A percentile compares a stretch with the other conserved stretches of the same genome.
Conservation (phyloP, 2,888 invertebrate species). For the Brenthis ino region DNA sequence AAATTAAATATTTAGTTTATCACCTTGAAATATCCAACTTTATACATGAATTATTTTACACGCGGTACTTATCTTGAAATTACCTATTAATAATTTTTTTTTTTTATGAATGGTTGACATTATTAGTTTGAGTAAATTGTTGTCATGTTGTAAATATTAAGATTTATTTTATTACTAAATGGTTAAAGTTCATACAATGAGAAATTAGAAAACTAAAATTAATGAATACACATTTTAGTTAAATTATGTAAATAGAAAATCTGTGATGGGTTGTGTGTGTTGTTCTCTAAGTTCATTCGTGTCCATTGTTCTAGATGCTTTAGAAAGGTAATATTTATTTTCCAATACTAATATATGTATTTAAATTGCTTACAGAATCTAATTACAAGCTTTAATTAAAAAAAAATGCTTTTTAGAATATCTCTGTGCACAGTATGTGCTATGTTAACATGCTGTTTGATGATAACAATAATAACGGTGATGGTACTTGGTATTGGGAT, state of each 20-base stretch:
- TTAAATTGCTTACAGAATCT: not conserved
- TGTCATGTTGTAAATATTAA: no score
- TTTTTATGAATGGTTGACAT: no score
- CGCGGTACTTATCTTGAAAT: no score
- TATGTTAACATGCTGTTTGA: slow-evolving; percentile 64
- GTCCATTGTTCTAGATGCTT: slow-evolving; percentile 64
- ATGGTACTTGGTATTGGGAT: slow-evolving; percentile 68
- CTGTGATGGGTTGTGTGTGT: slow-evolving; percentile 69
- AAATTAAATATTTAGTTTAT: no score
- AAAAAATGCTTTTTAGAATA: slow-evolving; percentile 53
- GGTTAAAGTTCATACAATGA: not conserved
- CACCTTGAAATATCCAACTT: no score
- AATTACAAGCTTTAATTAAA: not conserved
- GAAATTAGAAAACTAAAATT: not conserved
- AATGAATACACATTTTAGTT: slow-evolving; percentile 33
- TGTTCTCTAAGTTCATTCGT: slow-evolving; percentile 68
- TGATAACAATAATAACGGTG: slow-evolving; percentile 62
- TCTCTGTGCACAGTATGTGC: slow-evolving; percentile 73
- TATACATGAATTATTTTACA: no score
- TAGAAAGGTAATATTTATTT: slow-evolving; percentile 58
- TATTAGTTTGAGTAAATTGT: no score
- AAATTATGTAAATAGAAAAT: slow-evolving; percentile 18
- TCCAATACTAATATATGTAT: slow-evolving; percentile 20
- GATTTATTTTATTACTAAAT: not conserved
- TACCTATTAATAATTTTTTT: no score